Evolutionary conservation across 2,113 vertebrate species (phyloP).

Genomic region (Chloropsis cyanopogon): DNA sequence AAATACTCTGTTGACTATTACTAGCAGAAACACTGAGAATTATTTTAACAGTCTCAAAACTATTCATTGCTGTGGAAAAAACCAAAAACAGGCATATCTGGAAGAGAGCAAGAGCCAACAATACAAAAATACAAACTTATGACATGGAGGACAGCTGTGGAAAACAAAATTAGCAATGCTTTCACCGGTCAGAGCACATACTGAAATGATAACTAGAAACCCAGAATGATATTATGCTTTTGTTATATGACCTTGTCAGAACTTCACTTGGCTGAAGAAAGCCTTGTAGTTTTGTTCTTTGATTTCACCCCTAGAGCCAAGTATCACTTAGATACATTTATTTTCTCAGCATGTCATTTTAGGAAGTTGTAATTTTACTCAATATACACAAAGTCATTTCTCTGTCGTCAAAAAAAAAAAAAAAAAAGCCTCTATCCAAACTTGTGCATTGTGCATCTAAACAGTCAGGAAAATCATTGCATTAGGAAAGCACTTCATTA

Average conservation of each 20-base stretch:
- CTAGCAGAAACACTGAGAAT: background rate
- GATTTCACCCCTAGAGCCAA: constrained; percentile 18
- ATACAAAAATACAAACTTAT: background rate
- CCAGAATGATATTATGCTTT: constrained; percentile 6
- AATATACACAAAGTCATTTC: background rate
- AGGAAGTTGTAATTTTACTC: constrained; percentile 41
- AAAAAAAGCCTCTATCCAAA: background rate
- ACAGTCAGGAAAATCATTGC: background rate
- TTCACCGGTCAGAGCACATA: constrained; percentile 36
- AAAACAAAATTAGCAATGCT: constrained; percentile 26
- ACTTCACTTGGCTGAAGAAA: background rate
- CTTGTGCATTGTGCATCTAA: background rate
- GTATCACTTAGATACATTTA: constrained; percentile 3
- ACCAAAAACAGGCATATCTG: background rate
- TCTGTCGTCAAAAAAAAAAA: background rate
- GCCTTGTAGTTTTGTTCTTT: constrained; percentile 13
- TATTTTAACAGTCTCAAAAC: constrained; percentile 30
- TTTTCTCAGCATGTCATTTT: constrained; percentile 43
- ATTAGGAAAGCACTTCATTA: constrained; percentile 19
- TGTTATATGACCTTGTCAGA: constrained; percentile 45
- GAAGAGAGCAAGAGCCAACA: background rate
- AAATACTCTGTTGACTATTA: background rate
- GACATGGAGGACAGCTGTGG: constrained; percentile 4
- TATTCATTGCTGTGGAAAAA: background rate
- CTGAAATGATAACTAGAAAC: constrained; percentile 21